Conservation (phyloP, 2,113 vertebrate genomes). For the Stercorarius parasiticus region DNA sequence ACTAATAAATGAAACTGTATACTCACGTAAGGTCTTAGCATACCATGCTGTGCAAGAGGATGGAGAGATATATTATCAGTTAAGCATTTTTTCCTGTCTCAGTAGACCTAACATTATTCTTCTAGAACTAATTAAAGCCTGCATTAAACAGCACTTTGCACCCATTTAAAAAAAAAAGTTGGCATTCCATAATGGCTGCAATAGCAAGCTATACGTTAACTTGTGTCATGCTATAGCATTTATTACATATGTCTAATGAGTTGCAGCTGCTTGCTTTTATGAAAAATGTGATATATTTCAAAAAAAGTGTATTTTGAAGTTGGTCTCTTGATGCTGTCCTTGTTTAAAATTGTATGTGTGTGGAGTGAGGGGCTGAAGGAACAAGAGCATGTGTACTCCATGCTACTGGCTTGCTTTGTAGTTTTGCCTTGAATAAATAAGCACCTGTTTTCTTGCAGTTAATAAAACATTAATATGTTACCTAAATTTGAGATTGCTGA, state of each 20-base stretch:
- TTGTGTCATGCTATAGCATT: not conserved
- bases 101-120: not conserved
- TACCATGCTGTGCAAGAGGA: not conserved
- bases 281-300: not conserved
- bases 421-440: not conserved
- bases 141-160: not conserved
- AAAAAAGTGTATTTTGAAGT: not conserved
- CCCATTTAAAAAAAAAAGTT: not conserved
- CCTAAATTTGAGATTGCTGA: not conserved
- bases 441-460: not conserved
- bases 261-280: not conserved
- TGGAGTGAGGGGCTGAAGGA: not conserved
- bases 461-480: not conserved
- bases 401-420: not conserved
- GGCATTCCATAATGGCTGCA: not conserved
- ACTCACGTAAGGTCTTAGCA: not conserved
- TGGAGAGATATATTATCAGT: not conserved
- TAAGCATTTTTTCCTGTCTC: not conserved
- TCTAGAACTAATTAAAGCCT: not conserved
- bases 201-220: not conserved
- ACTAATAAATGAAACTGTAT: not conserved
- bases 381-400: accelerated
- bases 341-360: not conserved
- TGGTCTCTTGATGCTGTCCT: not conserved
- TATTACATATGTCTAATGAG: not conserved